phyloP scores from a whole-genome alignment of 2,113 vertebrate species.

The Nestor notabilis region DNA sequence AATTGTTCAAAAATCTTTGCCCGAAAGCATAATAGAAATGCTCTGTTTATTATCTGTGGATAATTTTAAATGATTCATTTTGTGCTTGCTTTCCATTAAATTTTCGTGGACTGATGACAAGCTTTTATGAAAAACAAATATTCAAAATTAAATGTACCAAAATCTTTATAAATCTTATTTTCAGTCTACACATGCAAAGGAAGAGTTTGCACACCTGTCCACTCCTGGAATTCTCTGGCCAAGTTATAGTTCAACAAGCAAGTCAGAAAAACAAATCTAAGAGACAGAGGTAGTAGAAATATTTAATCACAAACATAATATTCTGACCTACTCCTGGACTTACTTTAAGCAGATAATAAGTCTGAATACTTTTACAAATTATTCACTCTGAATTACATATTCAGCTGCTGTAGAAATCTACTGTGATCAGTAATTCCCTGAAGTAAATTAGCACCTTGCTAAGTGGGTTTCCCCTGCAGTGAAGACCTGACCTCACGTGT shows the following conservation, averaged over 20 bases:
- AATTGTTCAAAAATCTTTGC: neutral
- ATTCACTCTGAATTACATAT: slow-evolving; percentile 1
- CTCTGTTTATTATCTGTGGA: neutral
- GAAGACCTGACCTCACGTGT: neutral
- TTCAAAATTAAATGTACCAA: neutral
- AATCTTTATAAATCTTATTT: neutral
- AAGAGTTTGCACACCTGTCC: neutral
- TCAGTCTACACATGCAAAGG: neutral
- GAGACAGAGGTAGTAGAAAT: neutral
- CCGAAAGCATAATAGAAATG: neutral
- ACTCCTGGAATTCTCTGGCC: neutral
- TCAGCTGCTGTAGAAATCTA: slow-evolving; percentile 17
- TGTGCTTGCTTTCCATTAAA: neutral
- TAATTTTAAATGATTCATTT: neutral
- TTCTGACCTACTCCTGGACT: neutral
- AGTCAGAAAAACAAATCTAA: neutral
- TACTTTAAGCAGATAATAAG: neutral
- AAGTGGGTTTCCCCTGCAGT: neutral
- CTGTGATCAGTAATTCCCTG: slow-evolving; percentile 4
- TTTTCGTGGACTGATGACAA: neutral
- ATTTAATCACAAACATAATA: neutral
- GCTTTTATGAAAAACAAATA: neutral
- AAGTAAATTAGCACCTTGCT: slow-evolving; percentile 3
- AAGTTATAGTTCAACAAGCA: neutral
- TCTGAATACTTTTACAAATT: neutral